Conservation (phyloP, 2,797 vertebrate genomes). For the Pangasius macronema region DNA sequence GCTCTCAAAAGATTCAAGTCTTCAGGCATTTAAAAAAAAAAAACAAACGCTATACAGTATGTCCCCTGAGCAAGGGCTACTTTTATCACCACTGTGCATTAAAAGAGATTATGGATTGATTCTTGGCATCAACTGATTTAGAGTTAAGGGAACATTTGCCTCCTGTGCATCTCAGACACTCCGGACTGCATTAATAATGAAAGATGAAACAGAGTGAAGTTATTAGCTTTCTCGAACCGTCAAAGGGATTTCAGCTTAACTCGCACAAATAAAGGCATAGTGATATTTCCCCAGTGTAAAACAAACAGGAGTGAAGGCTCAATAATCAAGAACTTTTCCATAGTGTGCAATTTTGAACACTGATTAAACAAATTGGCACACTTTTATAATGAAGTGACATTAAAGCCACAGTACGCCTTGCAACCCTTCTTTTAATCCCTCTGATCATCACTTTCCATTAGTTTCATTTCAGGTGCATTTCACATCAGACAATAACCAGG, state of each 20-base stretch:
- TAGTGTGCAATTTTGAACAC: conserved; percentile 40
- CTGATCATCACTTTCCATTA: not conserved
- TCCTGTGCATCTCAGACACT: conserved; percentile 57
- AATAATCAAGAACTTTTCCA: conserved; percentile 50
- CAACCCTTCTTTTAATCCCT: not conserved
- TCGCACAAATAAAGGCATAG: conserved; percentile 32
- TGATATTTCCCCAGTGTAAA: conserved; percentile 52
- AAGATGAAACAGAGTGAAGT: conserved; percentile 71
- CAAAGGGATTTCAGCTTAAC: conserved; percentile 47
- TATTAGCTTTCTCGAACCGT: conserved; percentile 74
- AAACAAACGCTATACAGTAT: not conserved
- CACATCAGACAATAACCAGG: not conserved
- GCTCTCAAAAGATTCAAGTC: not conserved
- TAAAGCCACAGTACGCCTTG: not conserved
- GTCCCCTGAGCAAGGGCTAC: conserved; percentile 38
- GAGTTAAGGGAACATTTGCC: conserved; percentile 49
- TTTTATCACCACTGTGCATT: conserved; percentile 49
- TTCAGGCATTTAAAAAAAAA: not conserved
- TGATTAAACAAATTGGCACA: conserved; percentile 50
- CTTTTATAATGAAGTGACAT: conserved; percentile 8
- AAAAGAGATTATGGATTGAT: conserved; percentile 45
- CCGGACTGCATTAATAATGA: conserved; percentile 72
- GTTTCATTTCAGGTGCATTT: not conserved
- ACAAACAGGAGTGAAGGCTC: conserved; percentile 44
- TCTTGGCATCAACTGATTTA: conserved; percentile 42